Base-by-base conservation (phyloP, 2,113 vertebrate species). In the Melospiza georgiana region DNA sequence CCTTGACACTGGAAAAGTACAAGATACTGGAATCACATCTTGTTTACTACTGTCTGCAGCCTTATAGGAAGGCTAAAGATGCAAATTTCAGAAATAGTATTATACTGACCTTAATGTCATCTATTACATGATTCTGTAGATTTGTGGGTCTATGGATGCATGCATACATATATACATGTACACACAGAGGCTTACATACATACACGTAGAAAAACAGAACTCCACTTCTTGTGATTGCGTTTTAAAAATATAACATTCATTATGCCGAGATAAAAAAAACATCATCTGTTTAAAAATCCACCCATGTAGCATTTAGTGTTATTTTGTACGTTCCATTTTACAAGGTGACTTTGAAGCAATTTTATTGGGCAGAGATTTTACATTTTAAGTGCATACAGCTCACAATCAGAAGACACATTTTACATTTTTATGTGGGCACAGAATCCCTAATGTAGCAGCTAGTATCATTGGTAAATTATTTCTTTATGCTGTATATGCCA, bases 281-380 rank as follows among this genome's bases (percentile, higher is more conserved):
- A 20, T 37, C 37, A 35, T 78, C 75, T 87, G 8, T 54, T 95
- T 89, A 86, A 92, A 87, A 94, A 55, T 89, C 72, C 76, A 52
- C 55, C 39, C 15, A 28, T 62, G 77, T 83, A 68, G 5, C 54
- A 78, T 76, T 90, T 94, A 66, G 13, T 76, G 10, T 59, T 55
- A 84, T 75, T 91, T 91, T 4, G 6, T 67, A 39, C 11, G 4
- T 62, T 87, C 23, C 33, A 28, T 59, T 89, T 92, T 84, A 31
- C 72, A 95, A 94, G 83, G 88, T 96, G 81, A 96, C 89, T 96
- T 96, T 96, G 84, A 57, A 93, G 18, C 41, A 77, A 90, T 96
- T 96, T 97, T 94, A 93, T 66, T 91, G 63, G 58, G 93, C 49
- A 80, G 93, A 90, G 54, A 83, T 68, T 87, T 91, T 91, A 76